Conservation (phyloP, 1,140 invertebrate species). For the Zaprionus capensis region DNA sequence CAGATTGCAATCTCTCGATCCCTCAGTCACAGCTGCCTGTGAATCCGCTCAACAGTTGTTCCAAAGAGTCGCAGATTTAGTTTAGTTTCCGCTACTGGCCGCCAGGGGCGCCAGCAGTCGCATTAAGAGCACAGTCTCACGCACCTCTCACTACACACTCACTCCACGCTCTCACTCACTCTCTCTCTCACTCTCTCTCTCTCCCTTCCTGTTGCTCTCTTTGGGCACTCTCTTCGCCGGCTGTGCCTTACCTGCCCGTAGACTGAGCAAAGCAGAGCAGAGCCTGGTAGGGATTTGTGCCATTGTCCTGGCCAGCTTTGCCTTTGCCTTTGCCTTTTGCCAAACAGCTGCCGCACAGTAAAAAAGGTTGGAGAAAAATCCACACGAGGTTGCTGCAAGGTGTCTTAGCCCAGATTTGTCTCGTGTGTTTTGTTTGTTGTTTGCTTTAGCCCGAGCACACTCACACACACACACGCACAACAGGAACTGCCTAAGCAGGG, state of each 20-base stretch:
- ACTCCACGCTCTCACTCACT: neutral
- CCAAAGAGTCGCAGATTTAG: constrained; percentile 6
- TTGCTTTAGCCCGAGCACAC: neutral
- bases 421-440: constrained; percentile 57
- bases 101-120: constrained; percentile 11
- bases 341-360: constrained; percentile 39
- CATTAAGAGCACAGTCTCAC: constrained; percentile 13
- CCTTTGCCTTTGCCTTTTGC: constrained; percentile 15
- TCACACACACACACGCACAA: neutral
- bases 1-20: neutral
- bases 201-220: neutral
- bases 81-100: constrained; percentile 21
- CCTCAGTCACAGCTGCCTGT: neutral
- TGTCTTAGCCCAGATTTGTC: constrained; percentile 81
- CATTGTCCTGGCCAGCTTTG: constrained; percentile 40
- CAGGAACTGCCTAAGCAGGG: constrained; percentile 33
- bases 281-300: constrained; percentile 1
- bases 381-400: constrained; percentile 70
- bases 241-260: neutral
- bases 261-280: too few relatives aligned
- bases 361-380: constrained; percentile 63
- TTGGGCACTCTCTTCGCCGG: neutral
- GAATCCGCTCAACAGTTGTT: constrained; percentile 30
- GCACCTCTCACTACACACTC: neutral
- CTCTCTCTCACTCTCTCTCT: neutral